Percentiles rank a stretch among this genome's conserved stretches.
phyloP scores from a whole-genome alignment of 1,140 invertebrate species.

The Polypedilum pembai region DNA sequence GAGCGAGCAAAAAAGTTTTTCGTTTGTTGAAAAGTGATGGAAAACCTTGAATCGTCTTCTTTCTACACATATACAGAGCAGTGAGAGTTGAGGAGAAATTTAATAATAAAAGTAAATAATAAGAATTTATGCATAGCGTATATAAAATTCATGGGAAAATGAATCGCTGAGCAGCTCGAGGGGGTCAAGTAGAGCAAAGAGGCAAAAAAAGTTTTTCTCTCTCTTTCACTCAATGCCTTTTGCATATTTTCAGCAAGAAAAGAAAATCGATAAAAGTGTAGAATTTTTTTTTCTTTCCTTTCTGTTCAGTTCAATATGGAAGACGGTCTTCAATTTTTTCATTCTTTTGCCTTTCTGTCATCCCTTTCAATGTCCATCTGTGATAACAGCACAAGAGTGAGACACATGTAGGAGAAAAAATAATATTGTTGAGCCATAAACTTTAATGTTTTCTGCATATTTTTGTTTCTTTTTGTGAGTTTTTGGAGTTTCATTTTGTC shows the following conservation, averaged over 20 bases:
- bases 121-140: not conserved
- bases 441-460: constrained; percentile 23
- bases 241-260: not conserved
- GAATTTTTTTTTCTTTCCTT: not conserved
- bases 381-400: constrained; percentile 18
- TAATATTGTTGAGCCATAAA: constrained; percentile 26
- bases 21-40: not conserved
- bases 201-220: not conserved
- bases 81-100: constrained; percentile 24
- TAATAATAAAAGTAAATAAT: constrained; percentile 23
- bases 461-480: not conserved
- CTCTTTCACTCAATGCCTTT: not conserved
- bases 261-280: constrained; percentile 20
- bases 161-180: constrained; percentile 8
- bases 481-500: not conserved
- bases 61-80: no score
- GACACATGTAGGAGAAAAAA: not conserved
- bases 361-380: not conserved
- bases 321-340: constrained; percentile 20
- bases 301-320: not conserved
- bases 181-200: not conserved
- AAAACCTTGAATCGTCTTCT: constrained; percentile 4
- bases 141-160: constrained; percentile 23
- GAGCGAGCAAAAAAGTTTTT: not conserved
- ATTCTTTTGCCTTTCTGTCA: not conserved